These are phyloP conservation scores for Lordiphosa clarofinis DNA, from an alignment of 1,140 invertebrate genomes.

Conservation along the genomic window DNA sequence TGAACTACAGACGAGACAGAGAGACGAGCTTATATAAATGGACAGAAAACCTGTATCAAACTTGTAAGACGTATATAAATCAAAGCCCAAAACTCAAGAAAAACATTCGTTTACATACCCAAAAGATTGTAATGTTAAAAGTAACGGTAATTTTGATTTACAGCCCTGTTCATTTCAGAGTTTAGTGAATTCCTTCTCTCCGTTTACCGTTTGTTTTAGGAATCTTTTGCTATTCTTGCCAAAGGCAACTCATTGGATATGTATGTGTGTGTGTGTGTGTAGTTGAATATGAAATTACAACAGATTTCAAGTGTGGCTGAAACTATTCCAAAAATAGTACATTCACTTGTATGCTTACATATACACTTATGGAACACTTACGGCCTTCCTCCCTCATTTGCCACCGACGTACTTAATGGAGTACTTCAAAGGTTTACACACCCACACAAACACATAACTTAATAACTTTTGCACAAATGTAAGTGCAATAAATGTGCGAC, in stretches of 20 bases:
- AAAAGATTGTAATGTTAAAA: too few species aligned
- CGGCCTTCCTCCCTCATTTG: too few species aligned
- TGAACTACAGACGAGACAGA: too few species aligned
- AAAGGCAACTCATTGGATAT: background rate
- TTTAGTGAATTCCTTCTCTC: too few species aligned
- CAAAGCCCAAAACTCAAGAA: too few species aligned
- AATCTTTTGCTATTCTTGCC: background rate
- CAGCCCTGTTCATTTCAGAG: too few species aligned
- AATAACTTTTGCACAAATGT: constrained; percentile 66
- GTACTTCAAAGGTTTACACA: constrained; percentile 20
- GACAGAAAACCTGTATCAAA: too few species aligned
- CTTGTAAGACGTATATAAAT: too few species aligned
- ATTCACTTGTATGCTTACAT: constrained; percentile 1
- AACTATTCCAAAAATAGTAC: constrained; percentile 11
- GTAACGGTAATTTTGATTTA: too few species aligned
- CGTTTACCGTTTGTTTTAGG: too few species aligned
- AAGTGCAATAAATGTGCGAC: constrained; percentile 21
- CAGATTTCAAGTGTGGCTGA: constrained; percentile 13
- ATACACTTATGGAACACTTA: background rate
- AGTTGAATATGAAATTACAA: constrained; percentile 4
- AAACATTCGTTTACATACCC: too few species aligned
- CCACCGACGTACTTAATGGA: constrained; percentile 14
- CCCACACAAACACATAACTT: constrained; percentile 25
- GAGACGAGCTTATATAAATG: too few species aligned
- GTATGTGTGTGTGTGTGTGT: background rate